These are phyloP conservation scores for Sciurus niger DNA, from an alignment of 2,113 vertebrate genomes.

Conservation along the genomic window DNA sequence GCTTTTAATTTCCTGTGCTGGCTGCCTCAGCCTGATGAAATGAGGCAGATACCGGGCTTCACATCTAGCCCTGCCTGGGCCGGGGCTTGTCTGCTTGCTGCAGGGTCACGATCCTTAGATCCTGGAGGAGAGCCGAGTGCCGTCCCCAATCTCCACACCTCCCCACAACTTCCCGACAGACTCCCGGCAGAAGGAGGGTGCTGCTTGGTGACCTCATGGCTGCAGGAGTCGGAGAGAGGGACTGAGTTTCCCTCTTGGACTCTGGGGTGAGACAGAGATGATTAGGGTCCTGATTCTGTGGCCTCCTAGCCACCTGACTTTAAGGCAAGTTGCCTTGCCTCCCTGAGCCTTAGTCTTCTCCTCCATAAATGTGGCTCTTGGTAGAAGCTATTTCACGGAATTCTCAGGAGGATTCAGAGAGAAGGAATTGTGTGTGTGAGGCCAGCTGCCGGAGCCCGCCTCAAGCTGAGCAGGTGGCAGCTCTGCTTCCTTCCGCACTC, in stretches of 20 bases:
- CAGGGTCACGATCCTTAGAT: background rate
- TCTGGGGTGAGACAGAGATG: background rate
- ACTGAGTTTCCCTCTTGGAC: background rate
- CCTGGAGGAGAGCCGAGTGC: background rate
- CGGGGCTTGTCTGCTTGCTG: background rate
- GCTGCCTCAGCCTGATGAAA: slow-evolving; percentile 76
- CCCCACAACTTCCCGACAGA: background rate
- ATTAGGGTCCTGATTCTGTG: background rate
- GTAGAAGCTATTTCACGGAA: background rate
- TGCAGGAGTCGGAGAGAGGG: too few relatives aligned
- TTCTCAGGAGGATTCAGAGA: background rate
- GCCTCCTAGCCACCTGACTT: background rate
- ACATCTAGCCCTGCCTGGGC: background rate
- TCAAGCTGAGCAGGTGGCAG: background rate
- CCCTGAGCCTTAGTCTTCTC: background rate
- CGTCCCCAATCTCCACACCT: fast-evolving
- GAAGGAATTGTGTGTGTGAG: background rate
- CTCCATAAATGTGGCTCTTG: background rate
- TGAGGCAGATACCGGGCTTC: slow-evolving; percentile 73
- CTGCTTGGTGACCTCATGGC: too few relatives aligned
- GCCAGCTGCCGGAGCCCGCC: background rate
- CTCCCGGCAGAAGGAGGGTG: too few relatives aligned
- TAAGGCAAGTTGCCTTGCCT: background rate
- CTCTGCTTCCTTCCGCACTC: background rate
- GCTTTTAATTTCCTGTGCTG: slow-evolving; percentile 86